Evolutionary conservation across 2,113 vertebrate genomes (phyloP).

Genomic region (Alces alces): DNA sequence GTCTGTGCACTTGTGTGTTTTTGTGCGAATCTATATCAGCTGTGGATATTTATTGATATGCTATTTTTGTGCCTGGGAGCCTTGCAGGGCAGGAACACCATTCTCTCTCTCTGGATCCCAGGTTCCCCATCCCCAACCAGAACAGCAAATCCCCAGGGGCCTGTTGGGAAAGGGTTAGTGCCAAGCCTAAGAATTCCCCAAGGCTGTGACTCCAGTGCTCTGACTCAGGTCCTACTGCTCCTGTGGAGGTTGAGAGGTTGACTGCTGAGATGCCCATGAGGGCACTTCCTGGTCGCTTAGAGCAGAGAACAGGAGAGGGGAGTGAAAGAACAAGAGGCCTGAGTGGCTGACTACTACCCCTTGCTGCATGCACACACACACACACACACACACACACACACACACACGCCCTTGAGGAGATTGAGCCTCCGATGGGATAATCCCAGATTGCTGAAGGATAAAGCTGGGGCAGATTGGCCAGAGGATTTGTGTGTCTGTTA

Average conservation of each 20-base stretch:
- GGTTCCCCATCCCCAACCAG: not conserved
- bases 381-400: not conserved
- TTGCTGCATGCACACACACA: not conserved
- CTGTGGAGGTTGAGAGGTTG: rapidly evolving
- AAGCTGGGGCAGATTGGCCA: conserved; percentile 27
- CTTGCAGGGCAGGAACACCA: not conserved
- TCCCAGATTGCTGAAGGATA: conserved; percentile 73
- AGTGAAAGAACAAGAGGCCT: not conserved
- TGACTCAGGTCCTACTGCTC: not conserved
- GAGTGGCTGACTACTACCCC: too few species aligned
- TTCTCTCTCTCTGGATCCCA: not conserved
- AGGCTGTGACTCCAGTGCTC: not conserved
- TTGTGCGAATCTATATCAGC: not conserved
- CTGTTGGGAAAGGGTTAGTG: not conserved
- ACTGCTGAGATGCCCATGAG: not conserved
- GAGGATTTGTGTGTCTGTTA: conserved; percentile 42
- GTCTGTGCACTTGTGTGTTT: not conserved
- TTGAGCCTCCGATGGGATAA: conserved; percentile 70
- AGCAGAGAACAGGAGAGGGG: not conserved
- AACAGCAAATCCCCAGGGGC: not conserved
- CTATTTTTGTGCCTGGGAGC: conserved; percentile 41
- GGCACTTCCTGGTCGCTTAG: not conserved
- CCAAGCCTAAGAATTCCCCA: not conserved
- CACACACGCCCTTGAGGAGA: not conserved
- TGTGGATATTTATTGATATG: conserved; percentile 6